Evolutionary conservation across 2,888 invertebrate genomes (phyloP).

Genomic region (Protodeltote pygarga): DNA sequence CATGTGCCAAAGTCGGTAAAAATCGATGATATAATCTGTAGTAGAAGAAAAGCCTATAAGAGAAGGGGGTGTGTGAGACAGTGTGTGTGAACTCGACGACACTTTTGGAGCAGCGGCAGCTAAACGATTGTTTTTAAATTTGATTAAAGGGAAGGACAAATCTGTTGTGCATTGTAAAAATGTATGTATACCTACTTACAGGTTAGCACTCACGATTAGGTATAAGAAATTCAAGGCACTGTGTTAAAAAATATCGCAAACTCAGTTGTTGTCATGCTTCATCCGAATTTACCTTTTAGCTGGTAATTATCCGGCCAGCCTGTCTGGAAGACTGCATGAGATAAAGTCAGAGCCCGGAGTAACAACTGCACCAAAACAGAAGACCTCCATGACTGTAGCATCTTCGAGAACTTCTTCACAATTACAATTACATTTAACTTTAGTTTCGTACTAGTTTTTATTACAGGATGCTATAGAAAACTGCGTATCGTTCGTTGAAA

Average conservation of each 20-base stretch:
- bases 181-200: no score
- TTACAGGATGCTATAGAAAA: neutral
- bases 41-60: no score
- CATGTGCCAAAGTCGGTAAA: no score
- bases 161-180: no score
- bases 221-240: neutral
- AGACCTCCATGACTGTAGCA: constrained; percentile 55
- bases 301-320: constrained; percentile 69
- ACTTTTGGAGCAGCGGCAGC: no score
- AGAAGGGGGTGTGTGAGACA: no score
- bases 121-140: no score
- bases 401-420: constrained; percentile 58
- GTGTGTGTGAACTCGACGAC: no score
- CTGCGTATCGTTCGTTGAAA: neutral
- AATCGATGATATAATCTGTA: no score
- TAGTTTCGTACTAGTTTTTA: no score
- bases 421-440: constrained; percentile 53
- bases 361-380: constrained; percentile 60
- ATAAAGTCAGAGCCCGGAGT: constrained; percentile 61
- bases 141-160: no score
- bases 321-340: constrained; percentile 60
- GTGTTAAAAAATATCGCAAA: neutral
- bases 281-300: constrained; percentile 69
- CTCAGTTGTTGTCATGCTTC: constrained; percentile 21
- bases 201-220: neutral